These are phyloP conservation scores for Scaptomyza caliginosa DNA, from an alignment of 2,888 invertebrate species.

Conservation along the genomic window DNA sequence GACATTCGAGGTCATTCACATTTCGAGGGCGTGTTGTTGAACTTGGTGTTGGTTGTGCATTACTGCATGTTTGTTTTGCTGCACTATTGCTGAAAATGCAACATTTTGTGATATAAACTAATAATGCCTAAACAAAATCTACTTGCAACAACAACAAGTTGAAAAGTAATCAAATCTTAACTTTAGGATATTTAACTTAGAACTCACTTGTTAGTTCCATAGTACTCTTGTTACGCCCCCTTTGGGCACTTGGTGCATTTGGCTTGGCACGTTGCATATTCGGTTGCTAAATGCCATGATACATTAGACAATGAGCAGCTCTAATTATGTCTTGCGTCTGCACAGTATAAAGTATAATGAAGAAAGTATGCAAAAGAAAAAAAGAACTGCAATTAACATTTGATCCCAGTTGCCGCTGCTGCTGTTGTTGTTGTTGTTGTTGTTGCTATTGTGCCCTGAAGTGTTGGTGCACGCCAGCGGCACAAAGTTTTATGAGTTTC, in stretches of 20 bases:
- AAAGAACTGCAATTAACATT: slow-evolving; percentile 74
- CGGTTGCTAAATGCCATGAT: slow-evolving; percentile 72
- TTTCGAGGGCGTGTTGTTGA: slow-evolving; percentile 83
- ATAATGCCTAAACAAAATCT: no score
- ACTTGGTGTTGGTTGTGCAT: slow-evolving; percentile 66
- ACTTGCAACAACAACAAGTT: no score
- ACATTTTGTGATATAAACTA: background rate
- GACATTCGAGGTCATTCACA: slow-evolving; percentile 83
- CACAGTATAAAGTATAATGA: slow-evolving; percentile 4
- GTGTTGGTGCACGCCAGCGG: slow-evolving; percentile 68
- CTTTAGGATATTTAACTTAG: no score
- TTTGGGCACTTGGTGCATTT: slow-evolving; percentile 4
- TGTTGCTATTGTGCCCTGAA: slow-evolving; percentile 62
- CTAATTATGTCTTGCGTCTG: slow-evolving; percentile 69
- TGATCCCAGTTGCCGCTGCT: slow-evolving; percentile 50
- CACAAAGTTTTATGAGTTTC: slow-evolving; percentile 75
- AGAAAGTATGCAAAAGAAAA: no score
- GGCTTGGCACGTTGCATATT: slow-evolving; percentile 42
- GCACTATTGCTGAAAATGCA: slow-evolving; percentile 3
- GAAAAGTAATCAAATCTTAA: no score
- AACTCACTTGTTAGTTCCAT: background rate
- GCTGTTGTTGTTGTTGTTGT: slow-evolving; percentile 8
- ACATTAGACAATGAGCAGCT: slow-evolving; percentile 77
- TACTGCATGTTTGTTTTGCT: background rate
- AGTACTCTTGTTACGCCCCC: background rate